Conservation (phyloP, 2,888 invertebrate species). For the Watsonalla cultraria region DNA sequence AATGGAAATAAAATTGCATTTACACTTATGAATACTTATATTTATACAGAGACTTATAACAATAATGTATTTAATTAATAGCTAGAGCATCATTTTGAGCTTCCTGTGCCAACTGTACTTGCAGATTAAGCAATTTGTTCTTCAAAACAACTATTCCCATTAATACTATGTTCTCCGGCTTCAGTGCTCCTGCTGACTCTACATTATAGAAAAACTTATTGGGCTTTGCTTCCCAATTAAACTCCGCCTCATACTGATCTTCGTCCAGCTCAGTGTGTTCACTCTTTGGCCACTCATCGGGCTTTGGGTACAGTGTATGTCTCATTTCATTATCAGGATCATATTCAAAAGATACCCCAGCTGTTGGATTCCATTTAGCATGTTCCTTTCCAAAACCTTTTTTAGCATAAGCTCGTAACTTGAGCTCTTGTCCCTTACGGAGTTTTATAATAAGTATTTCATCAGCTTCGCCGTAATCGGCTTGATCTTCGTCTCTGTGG, state of each 20-base stretch:
- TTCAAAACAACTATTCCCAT: slow-evolving; percentile 96
- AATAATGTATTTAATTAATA: slow-evolving; percentile 67
- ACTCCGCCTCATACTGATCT: slow-evolving; percentile 95
- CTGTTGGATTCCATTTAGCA: slow-evolving; percentile 99
- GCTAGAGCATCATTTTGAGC: slow-evolving; percentile 90
- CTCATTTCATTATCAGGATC: slow-evolving; percentile 98
- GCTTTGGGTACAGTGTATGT: slow-evolving; percentile 96
- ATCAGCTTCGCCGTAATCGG: slow-evolving; percentile 96
- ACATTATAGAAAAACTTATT: slow-evolving; percentile 98
- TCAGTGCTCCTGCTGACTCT: slow-evolving; percentile 95
- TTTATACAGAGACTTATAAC: slow-evolving; percentile 7
- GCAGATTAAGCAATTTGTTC: slow-evolving; percentile 96
- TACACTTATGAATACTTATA: not conserved
- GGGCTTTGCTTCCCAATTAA: slow-evolving; percentile 96
- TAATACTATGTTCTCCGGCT: slow-evolving; percentile 97
- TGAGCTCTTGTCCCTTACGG: slow-evolving; percentile 93
- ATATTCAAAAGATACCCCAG: slow-evolving; percentile 99
- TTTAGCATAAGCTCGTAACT: slow-evolving; percentile 96
- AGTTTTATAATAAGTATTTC: slow-evolving; percentile 88
- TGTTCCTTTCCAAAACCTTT: slow-evolving; percentile 99
- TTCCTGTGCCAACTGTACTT: slow-evolving; percentile 94
- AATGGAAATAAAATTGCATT: not conserved
- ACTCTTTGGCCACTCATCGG: slow-evolving; percentile 99
- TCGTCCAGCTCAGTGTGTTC: slow-evolving; percentile 97
- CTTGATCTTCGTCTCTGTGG: slow-evolving; percentile 93